These are phyloP conservation scores for Euphonia xanthogaster DNA, from an alignment of 2,797 vertebrate species.

Conservation along the genomic window DNA sequence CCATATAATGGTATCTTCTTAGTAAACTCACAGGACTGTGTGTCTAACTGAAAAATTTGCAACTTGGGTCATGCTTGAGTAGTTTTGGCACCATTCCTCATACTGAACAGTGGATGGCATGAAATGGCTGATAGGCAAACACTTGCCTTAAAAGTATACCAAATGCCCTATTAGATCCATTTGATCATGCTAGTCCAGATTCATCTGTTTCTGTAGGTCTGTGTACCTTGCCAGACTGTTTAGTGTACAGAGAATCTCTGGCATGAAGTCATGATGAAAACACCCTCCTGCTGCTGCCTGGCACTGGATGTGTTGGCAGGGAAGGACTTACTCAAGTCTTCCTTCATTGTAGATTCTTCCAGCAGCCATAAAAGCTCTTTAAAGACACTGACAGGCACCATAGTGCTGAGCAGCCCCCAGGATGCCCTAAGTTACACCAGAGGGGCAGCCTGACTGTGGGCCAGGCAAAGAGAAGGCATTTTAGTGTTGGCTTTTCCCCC, in stretches of 20 bases:
- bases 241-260: conserved; percentile 23
- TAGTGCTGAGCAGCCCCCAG: neutral
- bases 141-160: neutral
- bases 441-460: neutral
- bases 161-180: neutral
- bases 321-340: conserved; percentile 6
- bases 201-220: neutral
- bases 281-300: conserved; percentile 45
- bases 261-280: neutral
- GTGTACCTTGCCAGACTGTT: conserved; percentile 7
- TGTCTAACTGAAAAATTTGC: neutral
- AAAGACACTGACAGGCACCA: conserved; percentile 23
- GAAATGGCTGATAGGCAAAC: neutral
- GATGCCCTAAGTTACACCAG: neutral
- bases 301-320: conserved; percentile 13
- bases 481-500: neutral
- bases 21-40: neutral
- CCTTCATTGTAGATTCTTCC: neutral
- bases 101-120: neutral
- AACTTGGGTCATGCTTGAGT: neutral
- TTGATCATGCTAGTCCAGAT: neutral
- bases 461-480: neutral
- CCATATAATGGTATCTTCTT: neutral
- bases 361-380: conserved; percentile 22
- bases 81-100: neutral